These are phyloP conservation scores for Drosophila erecta DNA, from an alignment of 1,140 invertebrate species.

Conservation along the genomic window DNA sequence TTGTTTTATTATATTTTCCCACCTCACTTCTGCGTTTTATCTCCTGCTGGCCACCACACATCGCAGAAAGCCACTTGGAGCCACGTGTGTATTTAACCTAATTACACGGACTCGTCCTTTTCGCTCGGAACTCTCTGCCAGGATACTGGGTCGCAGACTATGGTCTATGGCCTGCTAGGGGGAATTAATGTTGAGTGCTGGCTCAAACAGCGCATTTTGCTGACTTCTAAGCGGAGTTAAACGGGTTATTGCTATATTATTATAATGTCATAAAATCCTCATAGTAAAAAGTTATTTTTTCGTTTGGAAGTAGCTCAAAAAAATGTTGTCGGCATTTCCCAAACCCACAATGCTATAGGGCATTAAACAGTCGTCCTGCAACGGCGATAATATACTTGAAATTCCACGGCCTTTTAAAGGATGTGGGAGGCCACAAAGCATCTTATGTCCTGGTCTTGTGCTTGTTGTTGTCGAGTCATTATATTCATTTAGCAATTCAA, in stretches of 20 bases:
- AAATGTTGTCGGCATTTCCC: too few species aligned
- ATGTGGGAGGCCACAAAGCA: constrained; percentile 23
- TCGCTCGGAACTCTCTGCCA: not conserved
- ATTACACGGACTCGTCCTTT: constrained; percentile 49
- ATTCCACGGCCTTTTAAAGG: constrained; percentile 10
- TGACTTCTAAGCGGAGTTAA: too few species aligned
- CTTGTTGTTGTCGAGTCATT: constrained; percentile 73
- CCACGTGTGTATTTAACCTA: constrained; percentile 76
- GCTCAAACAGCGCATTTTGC: too few species aligned
- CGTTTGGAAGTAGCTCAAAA: too few species aligned
- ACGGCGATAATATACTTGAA: constrained; percentile 3
- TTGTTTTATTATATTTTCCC: constrained; percentile 76
- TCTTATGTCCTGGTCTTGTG: constrained; percentile 39
- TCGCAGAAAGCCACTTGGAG: constrained; percentile 47
- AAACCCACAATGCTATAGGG: not conserved
- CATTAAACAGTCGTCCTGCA: constrained; percentile 5
- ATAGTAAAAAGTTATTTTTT: too few species aligned
- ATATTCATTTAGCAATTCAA: constrained; percentile 79
- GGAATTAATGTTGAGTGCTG: not conserved
- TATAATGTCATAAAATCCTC: too few species aligned
- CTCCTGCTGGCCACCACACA: constrained; percentile 28
- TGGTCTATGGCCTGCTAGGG: not conserved
- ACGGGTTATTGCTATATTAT: too few species aligned
- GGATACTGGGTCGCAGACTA: constrained; percentile 2
- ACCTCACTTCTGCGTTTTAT: constrained; percentile 74